Evolutionary conservation across 2,113 vertebrate genomes (phyloP), one percentile per base, ranked within the genome.

Genomic region (Misgurnus anguillicaudatus): DNA sequence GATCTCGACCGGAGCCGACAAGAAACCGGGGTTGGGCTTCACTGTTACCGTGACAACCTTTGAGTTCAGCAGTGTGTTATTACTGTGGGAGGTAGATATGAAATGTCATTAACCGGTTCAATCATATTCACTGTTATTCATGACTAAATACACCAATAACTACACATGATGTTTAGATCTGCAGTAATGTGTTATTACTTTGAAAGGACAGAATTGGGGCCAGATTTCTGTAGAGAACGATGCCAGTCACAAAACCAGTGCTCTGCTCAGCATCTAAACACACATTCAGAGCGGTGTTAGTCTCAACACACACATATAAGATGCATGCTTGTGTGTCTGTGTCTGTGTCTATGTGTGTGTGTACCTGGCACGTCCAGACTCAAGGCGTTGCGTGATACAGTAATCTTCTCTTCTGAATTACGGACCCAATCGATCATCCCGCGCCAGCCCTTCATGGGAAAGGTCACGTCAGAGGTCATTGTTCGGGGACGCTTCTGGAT

Each of bases 361-460:
- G 14, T 93, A 98, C 97, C 97, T 91, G 95, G 67, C 19, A 94
- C 88, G 14, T 95, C 94, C 0, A 95, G 90, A 57, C 96, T 94
- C 67, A 98, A 87, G 68, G 97, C 94, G 4, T 92, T 95, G 76
- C 93, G 97, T 77, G 95, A 95, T 66, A 99, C 92, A 0, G 94
- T 94, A 86, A 99, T 95, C 85, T 95, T 98, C 91, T 99, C 98
- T 84, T 99, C 97, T 0, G 96, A 95, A 31, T 88, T 96, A 83
- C 94, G 94, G 78, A 97, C 95, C 98, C 98, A 98, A 79, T 97
- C 96, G 51, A 96, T 92, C 80, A 96, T 95, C 36, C 95, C 96
- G 65, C 97, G 93, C 97, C 98, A 98, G 83, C 97, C 97, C 85
- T 96, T 98, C 90, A 96, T 92, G 11, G 97, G 97, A 86, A 99